These are phyloP conservation scores for Hyposoter dolosus DNA, from an alignment of 2,888 invertebrate genomes.

Conservation along the genomic window DNA sequence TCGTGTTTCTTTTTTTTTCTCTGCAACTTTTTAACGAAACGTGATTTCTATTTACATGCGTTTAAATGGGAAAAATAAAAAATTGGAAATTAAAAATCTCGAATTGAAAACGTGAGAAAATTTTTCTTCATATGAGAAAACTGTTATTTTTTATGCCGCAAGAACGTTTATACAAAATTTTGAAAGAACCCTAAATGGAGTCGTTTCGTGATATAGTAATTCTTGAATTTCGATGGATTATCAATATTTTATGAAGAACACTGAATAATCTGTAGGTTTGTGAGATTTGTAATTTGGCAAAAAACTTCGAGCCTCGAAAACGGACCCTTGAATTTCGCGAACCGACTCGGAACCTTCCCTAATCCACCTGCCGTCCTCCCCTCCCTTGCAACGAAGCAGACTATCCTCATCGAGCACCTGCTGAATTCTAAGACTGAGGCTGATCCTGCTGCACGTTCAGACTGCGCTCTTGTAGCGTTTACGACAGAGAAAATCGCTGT, in stretches of 20 bases:
- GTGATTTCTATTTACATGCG: too few relatives aligned
- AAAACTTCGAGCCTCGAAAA: not conserved
- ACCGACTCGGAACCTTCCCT: conserved; percentile 33
- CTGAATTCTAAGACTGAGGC: conserved; percentile 32
- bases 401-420: conserved; percentile 43
- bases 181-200: too few relatives aligned
- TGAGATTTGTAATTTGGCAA: not conserved
- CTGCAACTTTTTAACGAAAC: too few relatives aligned
- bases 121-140: too few relatives aligned
- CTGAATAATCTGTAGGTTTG: not conserved
- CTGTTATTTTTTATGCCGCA: too few relatives aligned
- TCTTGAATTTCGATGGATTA: not conserved
- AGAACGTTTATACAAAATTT: too few relatives aligned
- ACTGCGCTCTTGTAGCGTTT: not conserved
- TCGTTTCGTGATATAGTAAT: too few relatives aligned
- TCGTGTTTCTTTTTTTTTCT: too few relatives aligned
- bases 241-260: not conserved
- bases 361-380: conserved; percentile 55
- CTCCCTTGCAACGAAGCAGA: not conserved
- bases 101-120: too few relatives aligned
- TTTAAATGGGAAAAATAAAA: too few relatives aligned
- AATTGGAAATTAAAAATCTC: too few relatives aligned
- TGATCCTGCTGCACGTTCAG: conserved; percentile 10
- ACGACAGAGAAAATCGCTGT: too few relatives aligned
- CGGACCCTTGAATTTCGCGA: conserved; percentile 29